A percentile compares a stretch with the other conserved stretches of the same genome.
Evolutionary conservation across 2,113 vertebrate species (phyloP).

Genomic region (Mus musculus): GRCm39 chr7:99506501-99507000

Average conservation of each 20-base stretch:
- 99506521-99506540: too few relatives aligned
- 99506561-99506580: conserved; percentile 19
- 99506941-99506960: neutral
- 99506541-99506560: neutral
- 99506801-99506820: neutral
- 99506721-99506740: neutral
- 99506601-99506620: neutral
- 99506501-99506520: neutral
- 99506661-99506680: neutral
- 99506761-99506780: too few relatives aligned
- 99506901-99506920: neutral
- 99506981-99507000: neutral
- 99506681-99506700: conserved; percentile 40
- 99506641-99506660: neutral
- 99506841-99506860: conserved; percentile 31
- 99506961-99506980: neutral
- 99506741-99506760: neutral
- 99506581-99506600: conserved; percentile 1
- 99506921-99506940: neutral
- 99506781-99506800: neutral
- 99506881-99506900: neutral
- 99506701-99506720: neutral
- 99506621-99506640: conserved; percentile 4
- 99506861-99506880: neutral
- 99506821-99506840: neutral